A percentile compares a stretch with the other conserved stretches of the same genome.
Evolutionary conservation across 2,888 invertebrate genomes (phyloP).

Genomic region (Drosophila mulleri): DNA sequence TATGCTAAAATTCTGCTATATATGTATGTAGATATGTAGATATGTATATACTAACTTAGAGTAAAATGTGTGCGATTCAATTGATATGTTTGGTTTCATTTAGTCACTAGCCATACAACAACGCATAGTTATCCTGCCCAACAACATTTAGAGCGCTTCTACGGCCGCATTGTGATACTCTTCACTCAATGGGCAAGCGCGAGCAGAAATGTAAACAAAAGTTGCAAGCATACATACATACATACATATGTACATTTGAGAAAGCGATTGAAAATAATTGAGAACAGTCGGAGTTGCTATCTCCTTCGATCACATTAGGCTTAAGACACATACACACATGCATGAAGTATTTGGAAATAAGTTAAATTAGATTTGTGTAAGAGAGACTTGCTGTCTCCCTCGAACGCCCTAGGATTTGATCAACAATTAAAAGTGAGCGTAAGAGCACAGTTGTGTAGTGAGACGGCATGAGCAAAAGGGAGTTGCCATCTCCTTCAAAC

Average conservation of each 20-base stretch:
- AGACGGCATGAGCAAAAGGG: background rate
- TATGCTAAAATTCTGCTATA: conserved; percentile 40
- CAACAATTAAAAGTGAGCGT: background rate
- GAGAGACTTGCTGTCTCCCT: background rate
- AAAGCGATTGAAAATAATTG: background rate
- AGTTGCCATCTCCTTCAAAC: background rate
- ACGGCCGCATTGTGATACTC: background rate
- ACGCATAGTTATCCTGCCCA: background rate
- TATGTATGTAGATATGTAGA: background rate
- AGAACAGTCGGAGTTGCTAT: background rate
- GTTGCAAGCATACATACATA: background rate
- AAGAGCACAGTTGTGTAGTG: background rate
- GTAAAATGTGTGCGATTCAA: conserved; percentile 26
- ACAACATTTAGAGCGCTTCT: background rate
- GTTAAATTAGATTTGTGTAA: too few species aligned
- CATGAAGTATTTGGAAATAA: background rate
- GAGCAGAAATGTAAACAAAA: background rate
- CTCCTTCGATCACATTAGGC: background rate
- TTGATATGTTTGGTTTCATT: conserved; percentile 46
- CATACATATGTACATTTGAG: background rate
- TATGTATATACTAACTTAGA: conserved; percentile 18
- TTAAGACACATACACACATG: background rate
- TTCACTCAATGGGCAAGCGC: background rate
- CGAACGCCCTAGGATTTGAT: background rate
- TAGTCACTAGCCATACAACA: conserved; percentile 6